Conservation (phyloP, 2,113 vertebrate genomes). For the Chaenocephalus aceratus region DNA sequence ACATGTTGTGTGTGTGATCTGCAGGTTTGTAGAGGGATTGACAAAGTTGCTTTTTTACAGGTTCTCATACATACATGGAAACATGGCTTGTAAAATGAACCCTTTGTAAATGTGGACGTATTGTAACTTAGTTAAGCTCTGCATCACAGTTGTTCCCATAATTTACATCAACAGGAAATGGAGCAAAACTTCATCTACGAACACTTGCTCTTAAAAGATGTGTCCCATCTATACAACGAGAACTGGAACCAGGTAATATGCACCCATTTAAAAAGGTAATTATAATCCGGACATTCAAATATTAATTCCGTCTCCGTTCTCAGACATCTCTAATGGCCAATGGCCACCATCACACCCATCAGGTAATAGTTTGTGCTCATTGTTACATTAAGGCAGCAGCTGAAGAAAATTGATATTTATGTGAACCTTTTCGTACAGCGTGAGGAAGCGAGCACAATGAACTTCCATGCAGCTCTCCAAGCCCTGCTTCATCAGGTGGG, state of each 20-base stretch:
- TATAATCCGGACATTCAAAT: neutral
- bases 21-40: neutral
- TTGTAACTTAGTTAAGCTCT: neutral
- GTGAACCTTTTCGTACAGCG: conserved; percentile 1
- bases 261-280: neutral
- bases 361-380: conserved; percentile 28
- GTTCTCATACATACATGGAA: neutral
- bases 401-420: neutral
- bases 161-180: conserved; percentile 7
- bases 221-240: neutral
- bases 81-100: too few relatives aligned
- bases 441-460: neutral
- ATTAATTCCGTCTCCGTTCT: neutral
- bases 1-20: too few relatives aligned
- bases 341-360: neutral
- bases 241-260: conserved; percentile 19
- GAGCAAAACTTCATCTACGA: neutral
- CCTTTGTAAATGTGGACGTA: neutral
- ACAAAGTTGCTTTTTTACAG: neutral
- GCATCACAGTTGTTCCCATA: neutral
- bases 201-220: neutral
- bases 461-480: neutral
- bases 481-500: conserved; percentile 39
- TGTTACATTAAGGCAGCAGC: neutral
- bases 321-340: neutral